Percentiles rank a stretch among this genome's conserved stretches.
These are phyloP conservation scores for Nomada ruficornis DNA, from an alignment of 2,888 invertebrate genomes.

Conservation along the genomic window DNA sequence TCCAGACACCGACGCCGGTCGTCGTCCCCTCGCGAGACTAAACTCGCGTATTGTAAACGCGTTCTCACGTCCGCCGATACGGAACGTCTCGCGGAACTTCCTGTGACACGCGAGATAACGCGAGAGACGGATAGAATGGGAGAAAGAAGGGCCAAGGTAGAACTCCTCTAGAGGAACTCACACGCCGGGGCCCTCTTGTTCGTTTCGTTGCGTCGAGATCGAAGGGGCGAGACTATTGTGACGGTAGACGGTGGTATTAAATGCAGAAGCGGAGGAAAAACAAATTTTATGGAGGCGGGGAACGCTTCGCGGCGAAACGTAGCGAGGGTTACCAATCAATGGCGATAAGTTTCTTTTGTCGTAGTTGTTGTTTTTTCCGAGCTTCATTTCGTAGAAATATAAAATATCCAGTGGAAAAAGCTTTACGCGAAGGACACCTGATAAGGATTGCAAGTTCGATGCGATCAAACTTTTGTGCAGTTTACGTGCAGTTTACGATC, in stretches of 20 bases:
- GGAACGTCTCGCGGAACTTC: slow-evolving; percentile 58
- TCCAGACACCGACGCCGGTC: slow-evolving; percentile 75
- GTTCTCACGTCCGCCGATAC: slow-evolving; percentile 43
- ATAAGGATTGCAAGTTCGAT: too few relatives aligned
- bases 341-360: too few relatives aligned
- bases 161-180: neutral
- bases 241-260: neutral
- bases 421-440: too few relatives aligned
- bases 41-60: slow-evolving; percentile 43
- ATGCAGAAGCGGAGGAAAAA: neutral
- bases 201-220: slow-evolving; percentile 3
- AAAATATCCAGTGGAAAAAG: too few relatives aligned
- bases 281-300: too few relatives aligned
- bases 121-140: slow-evolving; percentile 4
- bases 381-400: too few relatives aligned
- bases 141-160: slow-evolving; percentile 17
- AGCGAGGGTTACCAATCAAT: too few relatives aligned
- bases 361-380: too few relatives aligned
- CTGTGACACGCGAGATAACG: slow-evolving; percentile 52
- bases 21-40: slow-evolving; percentile 56
- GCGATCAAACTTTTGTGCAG: too few relatives aligned
- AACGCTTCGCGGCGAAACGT: too few relatives aligned
- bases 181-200: neutral
- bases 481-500: too few relatives aligned
- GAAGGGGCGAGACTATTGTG: neutral